Base-by-base conservation (phyloP, 2,113 vertebrate genomes). In the rabbit (Oryctolagus cuniculus) region DNA sequence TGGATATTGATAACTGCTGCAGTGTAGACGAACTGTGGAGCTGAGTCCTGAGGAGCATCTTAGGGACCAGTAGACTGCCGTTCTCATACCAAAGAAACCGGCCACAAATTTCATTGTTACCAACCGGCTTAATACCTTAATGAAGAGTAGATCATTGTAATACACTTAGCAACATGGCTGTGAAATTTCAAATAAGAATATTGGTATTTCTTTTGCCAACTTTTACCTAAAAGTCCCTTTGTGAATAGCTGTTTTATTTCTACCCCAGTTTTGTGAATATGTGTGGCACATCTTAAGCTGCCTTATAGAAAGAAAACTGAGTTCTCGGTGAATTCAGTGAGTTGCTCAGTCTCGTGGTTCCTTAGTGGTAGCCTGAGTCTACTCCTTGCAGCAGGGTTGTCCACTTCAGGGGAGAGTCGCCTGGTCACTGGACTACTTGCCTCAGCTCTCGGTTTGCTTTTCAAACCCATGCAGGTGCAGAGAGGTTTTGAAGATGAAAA, bases 1-100 rank as follows among this genome's bases (percentile, higher is more conserved):
- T n/a, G 12, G 19, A 2, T 64, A 11, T 15, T 15, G 2, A 6
- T 0, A 4, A 64, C 13, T 38, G 10, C 6, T 12, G 15, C 8
- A 53, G 53, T 53, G 10, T 24, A 36, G 19, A 11, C 2, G 6
- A 34, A 25, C 29, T 84, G 34, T 44, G 2, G 0, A 27, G 25
- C n/a, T 38, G 6, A 21, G 34, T 36, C 27, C 69, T 17, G 4
- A 3, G 31, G 9, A 0, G 31, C 61, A 44, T 31, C 61, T 25
- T 64, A 10, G 61, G 29, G 16, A 70, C 12, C 31, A 22, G 58
- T 2, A 6, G 15, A 38, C 44, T 10, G 29, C 25, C 0, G 0
- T n/a, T 53, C 17, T 94, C 25, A 12, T 29, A 24, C n/a, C n/a
- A 70, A 38, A 24, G 51, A 34, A 58, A 3, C 6, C 53, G 16